Conservation (phyloP, 2,797 vertebrate species). For the Cryptoblepharus egeriae region DNA sequence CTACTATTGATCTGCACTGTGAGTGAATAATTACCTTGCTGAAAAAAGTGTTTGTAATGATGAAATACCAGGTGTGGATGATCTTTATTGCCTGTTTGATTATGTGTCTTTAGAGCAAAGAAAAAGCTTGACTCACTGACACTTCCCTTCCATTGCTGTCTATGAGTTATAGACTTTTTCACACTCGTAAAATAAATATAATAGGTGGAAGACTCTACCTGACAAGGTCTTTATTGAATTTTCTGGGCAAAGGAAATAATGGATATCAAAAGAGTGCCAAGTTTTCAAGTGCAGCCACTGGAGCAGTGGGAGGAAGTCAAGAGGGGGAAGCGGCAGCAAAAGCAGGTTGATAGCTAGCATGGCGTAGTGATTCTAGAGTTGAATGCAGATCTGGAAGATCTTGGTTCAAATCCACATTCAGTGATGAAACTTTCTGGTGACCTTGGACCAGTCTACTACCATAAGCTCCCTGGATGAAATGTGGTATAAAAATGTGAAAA, state of each 20-base stretch:
- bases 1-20: slow-evolving; percentile 22
- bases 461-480: too few relatives aligned
- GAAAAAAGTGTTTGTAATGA: slow-evolving; percentile 49
- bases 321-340: slow-evolving; percentile 39
- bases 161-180: slow-evolving; percentile 61
- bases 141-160: slow-evolving; percentile 53
- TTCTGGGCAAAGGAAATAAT: slow-evolving; percentile 55
- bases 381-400: too few relatives aligned
- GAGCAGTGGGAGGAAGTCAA: slow-evolving; percentile 44
- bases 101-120: slow-evolving; percentile 57
- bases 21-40: slow-evolving; percentile 34
- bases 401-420: too few relatives aligned
- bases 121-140: slow-evolving; percentile 54
- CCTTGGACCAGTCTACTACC: too few relatives aligned
- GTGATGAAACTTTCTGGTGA: too few relatives aligned
- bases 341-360: background rate
- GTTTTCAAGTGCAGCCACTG: slow-evolving; percentile 54
- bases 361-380: too few relatives aligned
- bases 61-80: slow-evolving; percentile 36
- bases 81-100: slow-evolving; percentile 53
- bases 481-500: too few relatives aligned
- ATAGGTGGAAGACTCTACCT: slow-evolving; percentile 56
- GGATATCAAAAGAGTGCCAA: slow-evolving; percentile 53
- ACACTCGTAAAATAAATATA: slow-evolving; percentile 57
- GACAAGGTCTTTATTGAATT: slow-evolving; percentile 66